These are phyloP conservation scores for Myxocyprinus asiaticus DNA, from an alignment of 2,113 vertebrate genomes.

Conservation along the genomic window DNA sequence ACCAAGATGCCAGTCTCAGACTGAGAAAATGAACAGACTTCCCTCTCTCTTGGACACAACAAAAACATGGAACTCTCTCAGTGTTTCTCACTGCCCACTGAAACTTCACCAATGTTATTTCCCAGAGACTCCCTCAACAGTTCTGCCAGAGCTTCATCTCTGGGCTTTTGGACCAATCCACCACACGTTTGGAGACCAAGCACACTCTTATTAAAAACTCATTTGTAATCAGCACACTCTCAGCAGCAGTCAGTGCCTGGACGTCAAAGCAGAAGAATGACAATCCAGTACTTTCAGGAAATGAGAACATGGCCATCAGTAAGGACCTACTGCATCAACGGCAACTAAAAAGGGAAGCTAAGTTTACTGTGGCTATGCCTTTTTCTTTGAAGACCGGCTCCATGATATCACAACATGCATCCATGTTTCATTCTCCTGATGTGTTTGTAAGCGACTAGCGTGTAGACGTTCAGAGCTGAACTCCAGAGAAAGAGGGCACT, in stretches of 20 bases:
- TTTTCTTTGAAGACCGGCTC: neutral
- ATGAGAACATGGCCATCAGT: neutral
- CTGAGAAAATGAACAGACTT: neutral
- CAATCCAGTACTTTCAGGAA: slow-evolving; percentile 40
- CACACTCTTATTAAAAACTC: slow-evolving; percentile 61
- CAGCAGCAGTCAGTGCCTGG: slow-evolving; percentile 46
- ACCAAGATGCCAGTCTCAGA: slow-evolving; percentile 55
- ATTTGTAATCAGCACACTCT: slow-evolving; percentile 29
- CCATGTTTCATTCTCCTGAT: slow-evolving; percentile 10
- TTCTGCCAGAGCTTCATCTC: slow-evolving; percentile 9
- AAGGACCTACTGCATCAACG: slow-evolving; percentile 12
- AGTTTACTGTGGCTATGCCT: slow-evolving; percentile 51
- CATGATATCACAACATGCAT: slow-evolving; percentile 20
- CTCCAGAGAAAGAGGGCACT: slow-evolving; percentile 43
- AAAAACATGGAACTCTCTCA: neutral
- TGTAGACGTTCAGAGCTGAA: slow-evolving; percentile 17
- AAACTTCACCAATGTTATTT: slow-evolving; percentile 38
- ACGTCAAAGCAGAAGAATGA: slow-evolving; percentile 23
- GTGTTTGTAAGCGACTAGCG: slow-evolving; percentile 29
- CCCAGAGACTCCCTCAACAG: slow-evolving; percentile 21
- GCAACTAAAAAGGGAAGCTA: slow-evolving; percentile 52
- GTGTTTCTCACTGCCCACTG: slow-evolving; percentile 43
- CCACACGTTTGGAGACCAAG: slow-evolving; percentile 61
- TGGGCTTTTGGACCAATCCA: slow-evolving; percentile 40
- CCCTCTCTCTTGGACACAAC: slow-evolving; percentile 10